These are phyloP conservation scores for Chrysemys picta DNA, from an alignment of 2,113 vertebrate species.

Conservation along the genomic window DNA sequence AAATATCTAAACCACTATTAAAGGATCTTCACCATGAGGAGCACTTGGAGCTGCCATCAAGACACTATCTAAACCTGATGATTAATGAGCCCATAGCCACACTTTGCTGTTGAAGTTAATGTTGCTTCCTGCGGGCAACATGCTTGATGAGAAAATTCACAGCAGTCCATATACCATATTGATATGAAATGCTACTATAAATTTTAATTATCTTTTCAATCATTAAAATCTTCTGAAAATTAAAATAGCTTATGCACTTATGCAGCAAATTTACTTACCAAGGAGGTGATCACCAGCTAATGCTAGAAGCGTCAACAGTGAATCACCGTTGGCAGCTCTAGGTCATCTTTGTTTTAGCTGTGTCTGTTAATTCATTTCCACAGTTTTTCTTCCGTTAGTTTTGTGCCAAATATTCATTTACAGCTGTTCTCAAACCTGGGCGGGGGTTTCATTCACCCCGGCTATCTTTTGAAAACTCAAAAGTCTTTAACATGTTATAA, in stretches of 20 bases:
- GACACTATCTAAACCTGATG: constrained; percentile 49
- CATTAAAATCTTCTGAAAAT: constrained; percentile 57
- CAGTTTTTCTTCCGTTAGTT: constrained; percentile 34
- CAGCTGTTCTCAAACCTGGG: constrained; percentile 57
- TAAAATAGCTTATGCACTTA: constrained; percentile 47
- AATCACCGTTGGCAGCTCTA: constrained; percentile 14
- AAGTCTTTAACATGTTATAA: neutral
- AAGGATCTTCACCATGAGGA: constrained; percentile 38
- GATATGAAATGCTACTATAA: constrained; percentile 72
- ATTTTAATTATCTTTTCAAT: constrained; percentile 72
- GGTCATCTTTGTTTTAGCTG: neutral
- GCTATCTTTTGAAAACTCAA: constrained; percentile 40
- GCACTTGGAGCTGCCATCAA: constrained; percentile 47
- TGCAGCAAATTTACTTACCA: constrained; percentile 28
- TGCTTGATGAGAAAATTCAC: constrained; percentile 70
- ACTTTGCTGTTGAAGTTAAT: constrained; percentile 74
- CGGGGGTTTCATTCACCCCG: constrained; percentile 52
- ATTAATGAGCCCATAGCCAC: constrained; percentile 72
- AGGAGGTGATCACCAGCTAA: constrained; percentile 42
- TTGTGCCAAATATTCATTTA: constrained; percentile 61
- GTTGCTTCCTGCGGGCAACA: constrained; percentile 71
- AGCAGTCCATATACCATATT: constrained; percentile 73
- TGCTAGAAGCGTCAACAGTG: neutral
- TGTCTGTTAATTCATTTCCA: constrained; percentile 35
- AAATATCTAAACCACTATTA: constrained; percentile 47